Evolutionary conservation across 2,797 vertebrate species (phyloP), one percentile per base, ranked within the genome.

Genomic region (Ataeniobius toweri): DNA sequence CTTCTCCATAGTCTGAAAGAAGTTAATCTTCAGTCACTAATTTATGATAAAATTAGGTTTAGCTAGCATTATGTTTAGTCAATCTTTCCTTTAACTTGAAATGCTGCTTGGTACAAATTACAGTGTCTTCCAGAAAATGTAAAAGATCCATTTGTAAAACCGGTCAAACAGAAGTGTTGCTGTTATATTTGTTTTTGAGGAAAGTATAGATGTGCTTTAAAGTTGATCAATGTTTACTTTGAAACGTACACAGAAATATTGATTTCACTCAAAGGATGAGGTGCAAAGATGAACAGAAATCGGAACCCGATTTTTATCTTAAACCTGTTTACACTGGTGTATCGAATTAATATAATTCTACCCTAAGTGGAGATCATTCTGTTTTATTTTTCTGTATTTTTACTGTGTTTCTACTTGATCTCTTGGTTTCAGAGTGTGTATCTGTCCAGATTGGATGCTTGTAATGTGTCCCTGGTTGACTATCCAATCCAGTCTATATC

Each of bases 401-500:
- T 44, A 6, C 6, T 7, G n/a, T 61, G 63, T 73, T 71, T 78
- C 18, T 81, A 70, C 83, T 70, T 36, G 1, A 65, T 67, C 8
- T 24, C 13, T 87, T 70, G 67, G 70, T 89, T 89, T 84, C 90
- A 96, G 95, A 96, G 95, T 82, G 85, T 88, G 71, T 86, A 90
- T 89, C 93, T 96, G 75, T 91, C 91, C 91, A 93, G 95, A 55
- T 89, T 96, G 83, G 94, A 96, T 80, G 86, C 92, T 73, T 93
- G 94, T 80, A 94, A 94, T 70, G 85, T 95, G 68, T 80, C 94
- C 3, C 28, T 96, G 77, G 84, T 86, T 1, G 93, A 94, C 84
- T 94, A 93, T 67, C 86, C 91, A 0, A 90, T 85, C 6, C 93
- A 92, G 88, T 89, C 80, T 81, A 88, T 96, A 79, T 92, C 94